Percentiles rank a stretch among this genome's conserved stretches.
phyloP scores from a whole-genome alignment of 2,797 vertebrate genomes.

The Tolypeutes matacus region DNA sequence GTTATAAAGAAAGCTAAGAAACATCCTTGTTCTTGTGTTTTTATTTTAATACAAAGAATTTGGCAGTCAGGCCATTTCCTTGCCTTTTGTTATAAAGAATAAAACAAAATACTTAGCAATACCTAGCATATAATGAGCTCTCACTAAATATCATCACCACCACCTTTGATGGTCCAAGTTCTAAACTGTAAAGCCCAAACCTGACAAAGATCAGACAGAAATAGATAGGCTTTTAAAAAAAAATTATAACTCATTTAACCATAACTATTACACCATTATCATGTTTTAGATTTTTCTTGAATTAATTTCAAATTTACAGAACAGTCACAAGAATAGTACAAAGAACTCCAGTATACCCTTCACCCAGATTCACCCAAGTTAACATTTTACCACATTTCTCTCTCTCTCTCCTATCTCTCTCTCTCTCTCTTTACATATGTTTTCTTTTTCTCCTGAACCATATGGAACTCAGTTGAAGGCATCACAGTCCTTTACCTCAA shows the following conservation, averaged over 20 bases:
- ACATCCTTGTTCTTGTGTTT: not conserved
- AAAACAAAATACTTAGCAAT: not conserved
- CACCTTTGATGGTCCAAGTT: not conserved
- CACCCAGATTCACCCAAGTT: not conserved
- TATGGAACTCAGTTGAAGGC: not conserved
- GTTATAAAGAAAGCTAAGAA: not conserved
- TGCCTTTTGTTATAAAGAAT: constrained; percentile 17
- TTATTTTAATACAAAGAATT: constrained; percentile 7
- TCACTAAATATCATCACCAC: not conserved
- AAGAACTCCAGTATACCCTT: not conserved
- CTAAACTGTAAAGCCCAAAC: not conserved
- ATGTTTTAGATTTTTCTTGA: not conserved
- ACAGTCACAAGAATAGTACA: not conserved
- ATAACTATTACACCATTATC: not conserved
- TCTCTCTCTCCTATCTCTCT: not conserved
- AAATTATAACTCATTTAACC: not conserved
- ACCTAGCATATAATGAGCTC: not conserved
- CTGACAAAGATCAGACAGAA: not conserved
- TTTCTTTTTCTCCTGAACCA: not conserved
- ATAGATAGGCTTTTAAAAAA: not conserved
- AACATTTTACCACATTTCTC: not conserved
- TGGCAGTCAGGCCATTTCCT: not conserved
- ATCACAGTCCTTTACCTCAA: not conserved
- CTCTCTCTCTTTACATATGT: not conserved
- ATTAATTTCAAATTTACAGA: constrained; percentile 13